Base-by-base conservation (phyloP, 1,140 invertebrate genomes). In the Tetramorium simillimum region DNA sequence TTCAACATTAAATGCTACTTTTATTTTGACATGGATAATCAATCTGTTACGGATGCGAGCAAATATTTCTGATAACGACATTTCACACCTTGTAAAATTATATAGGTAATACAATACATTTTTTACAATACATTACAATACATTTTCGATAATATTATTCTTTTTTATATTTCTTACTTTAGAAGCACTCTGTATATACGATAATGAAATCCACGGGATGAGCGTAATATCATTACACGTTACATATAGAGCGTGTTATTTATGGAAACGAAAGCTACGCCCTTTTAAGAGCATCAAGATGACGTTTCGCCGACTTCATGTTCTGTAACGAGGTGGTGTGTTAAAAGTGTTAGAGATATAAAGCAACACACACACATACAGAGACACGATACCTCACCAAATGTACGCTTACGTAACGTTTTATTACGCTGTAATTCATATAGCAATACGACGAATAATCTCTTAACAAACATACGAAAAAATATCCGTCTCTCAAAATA, bases 181-280 rank as follows among this genome's bases (percentile, higher is more conserved):
- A 51, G 4, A 14, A 33, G 40, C 16, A 70, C 49, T 21, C 33
- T 3, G 10, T 69, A 80, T 53, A 18, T 37, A 51, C 53, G 81
- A 76, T 84, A 60, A 63, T 75, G 14, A 65, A 88, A 87, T 84
- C 85, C 80, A 78, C 51, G 73, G n/a, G 60, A 86, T 85, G 53
- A 82, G 70, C 56, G 49, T 60, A 78, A 89, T 81, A 76, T 89
- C 67, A 81, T 89, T 89, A 62, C 69, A 60, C 24, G 28, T 73
- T 60, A 70, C 33, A 49, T 33, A 37, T 56, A 56, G 16, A 60
- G n/a, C 78, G 24, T 58, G 37, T 72, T 72, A 58, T 82, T 82
- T 82, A 16, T 82, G 24, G 78, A 82, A 56, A 81, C 37, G 65
- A 82, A 72, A 53, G 51, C 51, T 40, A 70, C 21, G 46, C 21